Evolutionary conservation across 2,797 vertebrate genomes (phyloP).

Genomic region (Amblyopsis hoosieri): DNA sequence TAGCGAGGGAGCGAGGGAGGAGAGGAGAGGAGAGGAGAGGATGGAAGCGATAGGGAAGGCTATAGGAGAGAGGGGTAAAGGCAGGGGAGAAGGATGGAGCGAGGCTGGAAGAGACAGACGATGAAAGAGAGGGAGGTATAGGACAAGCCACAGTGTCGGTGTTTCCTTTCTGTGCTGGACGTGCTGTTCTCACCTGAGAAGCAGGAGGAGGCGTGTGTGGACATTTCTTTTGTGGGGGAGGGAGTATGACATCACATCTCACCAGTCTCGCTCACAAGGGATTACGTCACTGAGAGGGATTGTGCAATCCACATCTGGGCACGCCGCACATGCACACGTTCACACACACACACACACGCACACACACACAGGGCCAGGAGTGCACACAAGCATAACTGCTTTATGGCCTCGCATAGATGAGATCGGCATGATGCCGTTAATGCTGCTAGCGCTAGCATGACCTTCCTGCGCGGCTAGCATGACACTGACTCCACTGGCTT

Average conservation of each 20-base stretch:
- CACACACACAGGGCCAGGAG: no score
- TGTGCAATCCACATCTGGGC: slow-evolving; percentile 31
- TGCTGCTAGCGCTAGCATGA: neutral
- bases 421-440: neutral
- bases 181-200: slow-evolving; percentile 64
- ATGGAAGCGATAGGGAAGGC: slow-evolving; percentile 52
- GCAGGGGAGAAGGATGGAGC: slow-evolving; percentile 67
- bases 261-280: slow-evolving; percentile 33
- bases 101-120: slow-evolving; percentile 26
- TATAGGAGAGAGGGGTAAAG: slow-evolving; percentile 34
- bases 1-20: slow-evolving; percentile 59
- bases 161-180: slow-evolving; percentile 64
- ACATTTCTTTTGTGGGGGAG: neutral
- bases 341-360: no score
- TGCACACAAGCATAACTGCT: no score
- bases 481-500: slow-evolving; percentile 3
- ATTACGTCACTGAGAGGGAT: slow-evolving; percentile 61
- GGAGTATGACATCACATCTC: slow-evolving; percentile 58
- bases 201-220: neutral
- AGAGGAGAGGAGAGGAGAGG: slow-evolving; percentile 35
- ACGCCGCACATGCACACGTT: neutral
- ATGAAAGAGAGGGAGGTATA: slow-evolving; percentile 11
- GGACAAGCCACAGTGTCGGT: slow-evolving; percentile 60
- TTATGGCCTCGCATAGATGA: neutral
- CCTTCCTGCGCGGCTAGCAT: neutral